Evolutionary conservation across 1,140 invertebrate species (phyloP), one percentile per base, ranked within the genome.

Genomic region (Harlomillsia oculata): DNA sequence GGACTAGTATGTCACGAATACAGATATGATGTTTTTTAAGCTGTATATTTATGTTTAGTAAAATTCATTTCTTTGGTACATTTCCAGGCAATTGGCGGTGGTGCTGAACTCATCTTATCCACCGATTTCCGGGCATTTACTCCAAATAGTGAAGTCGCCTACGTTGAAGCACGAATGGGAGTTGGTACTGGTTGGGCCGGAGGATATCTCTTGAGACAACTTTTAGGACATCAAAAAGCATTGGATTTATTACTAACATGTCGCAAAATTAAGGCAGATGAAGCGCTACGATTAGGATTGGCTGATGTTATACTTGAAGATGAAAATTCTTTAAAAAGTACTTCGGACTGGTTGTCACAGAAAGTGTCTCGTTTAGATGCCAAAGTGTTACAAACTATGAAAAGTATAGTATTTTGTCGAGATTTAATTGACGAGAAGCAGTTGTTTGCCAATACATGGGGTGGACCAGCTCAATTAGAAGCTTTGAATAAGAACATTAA

Each of bases 161-260:
- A 79, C 66, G 77, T 82, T n/a, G 78, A 82, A 55, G 72, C 70
- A 0, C 71, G 69, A 63, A 74, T 82, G 74, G 79, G 78, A 9
- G 69, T 81, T 1, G 70, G 70, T 4, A 73, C 79, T 4, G 80
- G 78, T 2, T 81, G 76, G 74, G 80, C 78, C 20, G 79, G 77
- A 2, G 73, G 72, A 9, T 72, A 71, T 3, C 65, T 73, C 4
- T 69, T 80, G 16, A 67, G 71, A 1, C 52, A 70, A 34, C 62
- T 77, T 4, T 30, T 79, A 13, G 78, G 78, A 1, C 58, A 66
- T 21, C 65, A 59, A 16, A 70, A 67, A 30, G 73, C 78, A 0
- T 64, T 80, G 40, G 69, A 76, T 16, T 43, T 79, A 8, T 60
- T 80, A 2, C 41, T 69, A 26, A 73, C 75, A 2, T 70, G 68